A percentile compares a stretch with the other conserved stretches of the same genome.
phyloP scores from a whole-genome alignment of 2,797 vertebrate species.

The Anguilla megastoma region DNA sequence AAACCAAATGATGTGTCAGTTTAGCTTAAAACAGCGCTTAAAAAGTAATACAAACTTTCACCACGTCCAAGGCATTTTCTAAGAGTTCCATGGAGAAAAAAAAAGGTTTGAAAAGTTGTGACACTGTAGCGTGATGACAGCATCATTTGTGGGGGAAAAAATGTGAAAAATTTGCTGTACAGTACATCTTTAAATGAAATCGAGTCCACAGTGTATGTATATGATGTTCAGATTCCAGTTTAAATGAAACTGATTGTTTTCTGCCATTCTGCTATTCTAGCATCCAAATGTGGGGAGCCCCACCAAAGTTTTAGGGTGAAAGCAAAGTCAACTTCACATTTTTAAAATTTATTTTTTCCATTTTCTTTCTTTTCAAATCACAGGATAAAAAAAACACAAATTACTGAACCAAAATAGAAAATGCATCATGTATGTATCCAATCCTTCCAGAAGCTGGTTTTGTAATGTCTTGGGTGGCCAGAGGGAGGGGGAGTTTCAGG shows the following conservation, averaged over 20 bases:
- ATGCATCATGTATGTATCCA: conserved; percentile 84
- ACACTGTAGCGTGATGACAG: conserved; percentile 69
- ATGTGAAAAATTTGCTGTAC: conserved; percentile 47
- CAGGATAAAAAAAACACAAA: conserved; percentile 70
- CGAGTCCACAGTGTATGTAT: conserved; percentile 81
- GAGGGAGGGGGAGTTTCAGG: conserved; percentile 51
- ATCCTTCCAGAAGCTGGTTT: conserved; percentile 85
- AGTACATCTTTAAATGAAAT: conserved; percentile 58
- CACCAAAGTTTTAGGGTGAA: conserved; percentile 73
- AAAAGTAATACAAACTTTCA: conserved; percentile 66
- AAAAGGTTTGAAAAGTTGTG: conserved; percentile 37
- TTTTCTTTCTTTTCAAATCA: conserved; percentile 3
- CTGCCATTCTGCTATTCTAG: conserved; percentile 81
- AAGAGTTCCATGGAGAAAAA: conserved; percentile 52
- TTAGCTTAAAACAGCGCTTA: conserved; percentile 36
- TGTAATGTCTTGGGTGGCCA: conserved; percentile 74
- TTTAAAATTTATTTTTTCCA: background rate
- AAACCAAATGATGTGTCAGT: conserved; percentile 11
- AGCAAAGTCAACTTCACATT: conserved; percentile 73
- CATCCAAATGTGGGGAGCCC: conserved; percentile 72
- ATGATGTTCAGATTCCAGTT: conserved; percentile 87
- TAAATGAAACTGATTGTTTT: conserved; percentile 82
- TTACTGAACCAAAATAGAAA: conserved; percentile 58
- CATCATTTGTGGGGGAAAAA: conserved; percentile 57
- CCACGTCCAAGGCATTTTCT: conserved; percentile 69